phyloP scores from a whole-genome alignment of 1,140 invertebrate genomes.

The Drosophila busckii region DNA sequence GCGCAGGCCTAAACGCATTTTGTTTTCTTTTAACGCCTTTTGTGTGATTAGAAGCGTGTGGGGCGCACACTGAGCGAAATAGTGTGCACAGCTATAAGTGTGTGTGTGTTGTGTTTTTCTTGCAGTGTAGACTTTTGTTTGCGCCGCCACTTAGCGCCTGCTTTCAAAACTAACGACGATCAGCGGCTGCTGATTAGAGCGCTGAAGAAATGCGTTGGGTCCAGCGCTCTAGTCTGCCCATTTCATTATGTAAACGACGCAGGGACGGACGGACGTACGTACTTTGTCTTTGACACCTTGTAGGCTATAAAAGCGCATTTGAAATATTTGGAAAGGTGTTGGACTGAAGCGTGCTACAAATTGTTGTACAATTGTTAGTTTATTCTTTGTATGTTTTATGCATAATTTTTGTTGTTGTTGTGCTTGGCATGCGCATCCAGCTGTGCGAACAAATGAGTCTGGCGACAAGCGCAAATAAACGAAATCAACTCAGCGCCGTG shows the following conservation, averaged over 20 bases:
- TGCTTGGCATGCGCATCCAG: slow-evolving; percentile 44
- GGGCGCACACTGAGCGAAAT: too few relatives aligned
- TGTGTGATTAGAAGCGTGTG: too few relatives aligned
- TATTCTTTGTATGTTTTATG: slow-evolving; percentile 23
- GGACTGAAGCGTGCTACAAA: slow-evolving; percentile 45
- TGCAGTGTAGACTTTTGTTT: slow-evolving; percentile 35
- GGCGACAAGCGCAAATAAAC: slow-evolving; percentile 75
- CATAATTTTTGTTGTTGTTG: slow-evolving; percentile 13
- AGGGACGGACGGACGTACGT: slow-evolving; percentile 10
- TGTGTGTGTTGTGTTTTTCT: slow-evolving; percentile 50
- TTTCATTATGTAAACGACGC: slow-evolving; percentile 75
- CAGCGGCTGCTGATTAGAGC: slow-evolving; percentile 41
- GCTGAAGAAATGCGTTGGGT: neutral
- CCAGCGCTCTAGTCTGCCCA: slow-evolving; percentile 22
- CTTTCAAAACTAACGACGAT: slow-evolving; percentile 36
- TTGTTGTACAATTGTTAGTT: slow-evolving; percentile 25
- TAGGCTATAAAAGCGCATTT: slow-evolving; percentile 25
- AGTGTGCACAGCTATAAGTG: too few relatives aligned
- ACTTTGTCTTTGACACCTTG: slow-evolving; percentile 73
- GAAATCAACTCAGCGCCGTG: slow-evolving; percentile 57
- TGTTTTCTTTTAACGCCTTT: slow-evolving; percentile 76
- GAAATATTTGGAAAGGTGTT: too few relatives aligned
- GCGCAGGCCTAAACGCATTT: slow-evolving; percentile 55
- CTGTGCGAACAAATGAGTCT: slow-evolving; percentile 73
- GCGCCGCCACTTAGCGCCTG: slow-evolving; percentile 65